Evolutionary conservation across 1,140 invertebrate species (phyloP), one percentile per base, ranked within the genome.

Genomic region (Cheumatopsyche charites): DNA sequence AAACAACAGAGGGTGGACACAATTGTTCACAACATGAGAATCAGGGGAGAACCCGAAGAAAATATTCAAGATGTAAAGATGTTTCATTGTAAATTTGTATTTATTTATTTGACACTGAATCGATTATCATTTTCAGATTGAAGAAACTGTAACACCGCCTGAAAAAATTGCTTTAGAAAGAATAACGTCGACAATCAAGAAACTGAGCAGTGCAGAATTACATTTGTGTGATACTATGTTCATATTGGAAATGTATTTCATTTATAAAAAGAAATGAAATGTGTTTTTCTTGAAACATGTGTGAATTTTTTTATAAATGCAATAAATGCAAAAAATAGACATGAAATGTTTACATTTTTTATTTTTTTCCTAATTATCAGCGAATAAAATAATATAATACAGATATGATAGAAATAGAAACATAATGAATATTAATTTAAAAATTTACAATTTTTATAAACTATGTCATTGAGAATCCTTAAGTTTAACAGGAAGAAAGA

Each of bases 1-100:
- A 96, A 96, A 82, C 90, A 93, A 73, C 88, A 94, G 73, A 85
- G 92, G 75, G 88, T 96, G 67, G 91, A 94, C 76, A 90, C 90
- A 25, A 90, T 96, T 52, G 87, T 91, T 49, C 87, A 90, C 74
- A 89, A 88, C 67, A 88, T 96, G 81, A 88, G 89, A 75, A 87
- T 90, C 76, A 87, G 90, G 75, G 90, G 90, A 5, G 91, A 91
- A 72, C 86, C 91, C 0, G 87, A 89, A 73, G 87, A 90, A 71
- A 91, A 94, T 79, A 88, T 94, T 68, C 83, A 88, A 73, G 93
- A 95, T 82, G 91, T 93, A 79, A 80, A 81, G 83, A 66, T 62
- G 76, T 68, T 15, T 55, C 55, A 3, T 55, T 17, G 9, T 4
- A 23, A 36, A 23, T 71, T 70, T n/a, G 3, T 4, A 23, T 68